Conservation (phyloP, 1,140 invertebrate species). For the Drosophila sproati region DNA sequence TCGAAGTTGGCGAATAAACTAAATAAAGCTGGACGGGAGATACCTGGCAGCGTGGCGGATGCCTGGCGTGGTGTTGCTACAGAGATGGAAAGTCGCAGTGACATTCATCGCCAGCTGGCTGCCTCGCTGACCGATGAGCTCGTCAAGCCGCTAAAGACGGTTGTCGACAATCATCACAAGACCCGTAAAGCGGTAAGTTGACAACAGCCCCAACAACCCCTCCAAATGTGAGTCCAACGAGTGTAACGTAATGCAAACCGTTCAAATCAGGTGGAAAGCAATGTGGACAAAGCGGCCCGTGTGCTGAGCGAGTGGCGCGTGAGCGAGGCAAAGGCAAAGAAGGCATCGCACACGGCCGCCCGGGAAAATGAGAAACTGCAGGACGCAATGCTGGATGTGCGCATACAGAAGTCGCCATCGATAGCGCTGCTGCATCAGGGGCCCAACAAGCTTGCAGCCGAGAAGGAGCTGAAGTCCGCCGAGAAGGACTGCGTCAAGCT, state of each 20-base stretch:
- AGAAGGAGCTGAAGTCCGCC: conserved; percentile 84
- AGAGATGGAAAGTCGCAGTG: conserved; percentile 96
- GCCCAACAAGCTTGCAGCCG: conserved; percentile 77
- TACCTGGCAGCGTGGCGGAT: conserved; percentile 92
- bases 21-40: conserved; percentile 91
- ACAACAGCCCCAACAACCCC: not conserved
- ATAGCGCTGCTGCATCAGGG: conserved; percentile 85
- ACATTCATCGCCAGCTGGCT: conserved; percentile 93
- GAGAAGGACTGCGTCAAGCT: conserved; percentile 89
- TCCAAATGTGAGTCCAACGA: not conserved
- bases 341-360: conserved; percentile 92
- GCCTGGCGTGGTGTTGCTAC: conserved; percentile 95
- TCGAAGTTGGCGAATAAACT: conserved; percentile 94
- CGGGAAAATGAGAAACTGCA: conserved; percentile 95
- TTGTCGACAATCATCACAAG: conserved; percentile 90
- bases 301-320: conserved; percentile 93
- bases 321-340: conserved; percentile 94
- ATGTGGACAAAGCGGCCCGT: conserved; percentile 94
- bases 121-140: conserved; percentile 93
- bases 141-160: conserved; percentile 92
- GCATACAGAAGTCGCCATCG: conserved; percentile 84
- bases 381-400: conserved; percentile 88
- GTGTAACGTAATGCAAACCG: not conserved
- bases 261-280: conserved; percentile 88
- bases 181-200: conserved; percentile 88